phyloP scores from a whole-genome alignment of 1,140 invertebrate species.

The Stegodyphus mimosarum region DNA sequence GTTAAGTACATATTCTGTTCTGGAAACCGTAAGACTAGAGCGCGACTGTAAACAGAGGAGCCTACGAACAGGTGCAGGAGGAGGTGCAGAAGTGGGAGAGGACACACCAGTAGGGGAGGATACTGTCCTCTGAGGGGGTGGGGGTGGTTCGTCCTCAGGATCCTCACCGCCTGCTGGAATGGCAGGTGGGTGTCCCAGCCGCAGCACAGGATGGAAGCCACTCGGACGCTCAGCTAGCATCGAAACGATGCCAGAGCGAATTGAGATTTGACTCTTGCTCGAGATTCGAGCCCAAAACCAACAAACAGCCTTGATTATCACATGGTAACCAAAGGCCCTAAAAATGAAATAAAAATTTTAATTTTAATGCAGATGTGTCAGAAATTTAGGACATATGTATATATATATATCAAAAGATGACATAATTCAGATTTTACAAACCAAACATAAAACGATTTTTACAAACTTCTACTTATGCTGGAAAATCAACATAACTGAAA shows the following conservation, averaged over 20 bases:
- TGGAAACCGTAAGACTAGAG: conserved; percentile 60
- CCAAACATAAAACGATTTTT: no score
- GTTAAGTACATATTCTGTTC: conserved; percentile 61
- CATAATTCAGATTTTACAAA: no score
- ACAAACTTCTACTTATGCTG: no score
- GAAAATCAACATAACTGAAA: no score
- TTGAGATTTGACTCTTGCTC: background rate
- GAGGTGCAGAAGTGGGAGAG: conserved; percentile 6
- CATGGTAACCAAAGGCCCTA: background rate
- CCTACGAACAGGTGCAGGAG: conserved; percentile 16
- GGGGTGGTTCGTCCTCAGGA: conserved; percentile 29
- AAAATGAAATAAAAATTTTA: background rate
- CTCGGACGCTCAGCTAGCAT: conserved; percentile 59
- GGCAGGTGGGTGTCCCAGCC: conserved; percentile 42
- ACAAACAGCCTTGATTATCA: background rate
- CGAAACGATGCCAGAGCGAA: conserved; percentile 1
- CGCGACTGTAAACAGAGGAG: conserved; percentile 23
- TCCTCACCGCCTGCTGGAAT: conserved; percentile 24
- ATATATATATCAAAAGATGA: no score
- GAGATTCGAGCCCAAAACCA: background rate
- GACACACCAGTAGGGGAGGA: conserved; percentile 24
- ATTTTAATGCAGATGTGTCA: background rate
- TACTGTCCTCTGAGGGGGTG: conserved; percentile 41
- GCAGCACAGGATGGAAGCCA: conserved; percentile 32
- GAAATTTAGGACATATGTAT: background rate